Evolutionary conservation across 2,113 vertebrate species (phyloP), one percentile per base, ranked within the genome.

Genomic region (Thryonomys swinderianus): DNA sequence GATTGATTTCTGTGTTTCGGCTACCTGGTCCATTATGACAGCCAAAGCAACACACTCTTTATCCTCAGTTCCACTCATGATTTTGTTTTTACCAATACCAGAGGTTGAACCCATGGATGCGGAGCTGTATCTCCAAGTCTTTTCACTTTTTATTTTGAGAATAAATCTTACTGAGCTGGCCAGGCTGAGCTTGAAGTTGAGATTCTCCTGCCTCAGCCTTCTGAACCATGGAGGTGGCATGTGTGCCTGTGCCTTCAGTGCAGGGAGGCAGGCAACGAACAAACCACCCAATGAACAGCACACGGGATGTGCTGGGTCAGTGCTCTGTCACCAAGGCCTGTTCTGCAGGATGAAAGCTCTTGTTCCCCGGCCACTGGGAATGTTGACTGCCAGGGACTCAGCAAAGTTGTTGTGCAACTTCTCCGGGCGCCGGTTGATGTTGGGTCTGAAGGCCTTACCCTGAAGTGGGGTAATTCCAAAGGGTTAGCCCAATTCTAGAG

Each of bases 311-410:
- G 17, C 18, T 5, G 64, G 45, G 45, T 12, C 27, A 32, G 11
- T 62, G 61, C 61, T 62, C 7, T 12, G 61, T 10, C 61, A 30
- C 27, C 61, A 32, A 5, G 62, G 27, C 45, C 42, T 8, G 23
- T 45, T 48, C 40, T 51, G 34, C 66, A 64, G 14, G 17, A 32
- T 0, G 34, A 62, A 9, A 32, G 12, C 30, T 30, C 48, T 23
- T 5, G 5, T 42, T 42, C 23, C 30, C 32, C 18, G 9, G n/a
- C 13, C 2, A 10, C n/a, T 2, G 42, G 80, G 55, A 51, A 37
- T 0, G 1, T 0, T 5, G 8, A 27, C 59, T 51, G 12, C 66
- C 17, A 5, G 5, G 2, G 3, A 30, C 55, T 53, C 11, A 12
- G 16, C 23, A 0, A 7, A 55, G n/a, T 67, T 48, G 67, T 4